phyloP scores from a whole-genome alignment of 2,888 invertebrate species.

The Buathra laborator region DNA sequence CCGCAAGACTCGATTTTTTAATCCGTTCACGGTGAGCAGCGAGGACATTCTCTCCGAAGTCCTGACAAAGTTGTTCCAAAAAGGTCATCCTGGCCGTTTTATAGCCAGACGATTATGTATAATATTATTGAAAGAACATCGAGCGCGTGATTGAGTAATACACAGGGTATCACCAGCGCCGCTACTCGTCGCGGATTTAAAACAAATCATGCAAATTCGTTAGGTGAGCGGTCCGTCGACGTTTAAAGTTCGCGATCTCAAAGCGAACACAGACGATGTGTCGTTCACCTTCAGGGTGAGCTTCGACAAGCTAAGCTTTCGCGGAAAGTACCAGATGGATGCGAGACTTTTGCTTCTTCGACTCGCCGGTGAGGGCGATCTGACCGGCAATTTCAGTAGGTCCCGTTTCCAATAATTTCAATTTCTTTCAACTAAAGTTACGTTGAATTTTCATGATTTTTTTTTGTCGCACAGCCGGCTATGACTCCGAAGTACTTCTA shows the following conservation, averaged over 20 bases:
- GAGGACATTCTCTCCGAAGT: neutral
- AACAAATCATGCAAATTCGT: slow-evolving; percentile 20
- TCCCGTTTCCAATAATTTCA: slow-evolving; percentile 71
- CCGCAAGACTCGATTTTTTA: neutral
- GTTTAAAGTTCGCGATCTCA: slow-evolving; percentile 79
- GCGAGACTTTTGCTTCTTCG: slow-evolving; percentile 88
- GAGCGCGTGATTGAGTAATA: neutral
- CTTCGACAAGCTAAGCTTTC: slow-evolving; percentile 88
- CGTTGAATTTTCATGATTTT: slow-evolving; percentile 1
- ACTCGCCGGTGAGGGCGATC: slow-evolving; percentile 88
- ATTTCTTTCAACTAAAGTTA: neutral
- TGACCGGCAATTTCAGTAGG: slow-evolving; percentile 90
- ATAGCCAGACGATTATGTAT: neutral
- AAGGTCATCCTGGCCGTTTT: neutral
- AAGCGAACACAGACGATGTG: slow-evolving; percentile 88
- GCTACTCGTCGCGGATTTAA: neutral
- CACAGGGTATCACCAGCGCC: neutral
- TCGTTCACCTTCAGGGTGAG: slow-evolving; percentile 88
- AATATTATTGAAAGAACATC: neutral
- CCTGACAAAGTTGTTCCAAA: neutral
- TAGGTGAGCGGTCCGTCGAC: slow-evolving; percentile 81
- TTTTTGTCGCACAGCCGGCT: slow-evolving; percentile 87
- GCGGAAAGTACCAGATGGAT: slow-evolving; percentile 90
- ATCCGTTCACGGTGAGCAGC: neutral
- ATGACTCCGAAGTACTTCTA: slow-evolving; percentile 89